These are phyloP conservation scores for Sardina pilchardus DNA, from an alignment of 2,113 vertebrate species.

Conservation along the genomic window DNA sequence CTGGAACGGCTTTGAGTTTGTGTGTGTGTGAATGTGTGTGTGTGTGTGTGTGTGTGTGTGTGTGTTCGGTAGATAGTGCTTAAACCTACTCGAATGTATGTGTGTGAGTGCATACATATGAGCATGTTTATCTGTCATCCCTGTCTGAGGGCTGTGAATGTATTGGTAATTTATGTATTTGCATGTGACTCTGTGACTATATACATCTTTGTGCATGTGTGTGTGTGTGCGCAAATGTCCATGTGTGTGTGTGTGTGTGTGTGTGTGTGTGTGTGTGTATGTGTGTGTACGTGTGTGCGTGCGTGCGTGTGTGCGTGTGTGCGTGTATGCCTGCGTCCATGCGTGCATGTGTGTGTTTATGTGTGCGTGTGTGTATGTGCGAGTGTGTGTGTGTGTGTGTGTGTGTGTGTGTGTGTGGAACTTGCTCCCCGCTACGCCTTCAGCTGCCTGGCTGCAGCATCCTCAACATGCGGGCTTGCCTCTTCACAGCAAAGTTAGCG, in stretches of 20 bases:
- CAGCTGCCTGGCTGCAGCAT: background rate
- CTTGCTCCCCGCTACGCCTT: background rate
- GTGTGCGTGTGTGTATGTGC: background rate
- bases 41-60: background rate
- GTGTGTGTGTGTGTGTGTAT: background rate
- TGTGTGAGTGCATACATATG: background rate
- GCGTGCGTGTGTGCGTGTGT: background rate
- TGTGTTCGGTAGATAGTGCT: background rate
- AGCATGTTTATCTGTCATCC: background rate
- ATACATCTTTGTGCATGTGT: background rate
- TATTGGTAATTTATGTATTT: background rate
- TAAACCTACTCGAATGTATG: background rate
- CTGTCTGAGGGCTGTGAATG: no score
- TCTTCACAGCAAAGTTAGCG: background rate
- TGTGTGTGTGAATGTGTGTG: background rate
- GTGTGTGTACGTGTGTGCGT: background rate
- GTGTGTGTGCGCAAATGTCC: background rate
- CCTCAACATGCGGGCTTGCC: background rate
- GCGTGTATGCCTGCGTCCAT: no score
- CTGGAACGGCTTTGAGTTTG: background rate
- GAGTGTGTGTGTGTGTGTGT: background rate
- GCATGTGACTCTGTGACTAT: background rate
- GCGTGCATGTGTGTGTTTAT: background rate
- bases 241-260: background rate
- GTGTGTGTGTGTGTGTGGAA: background rate